Evolutionary conservation across 2,797 vertebrate genomes (phyloP), one percentile per base, ranked within the genome.

Genomic region (Danio aesculapii): DNA sequence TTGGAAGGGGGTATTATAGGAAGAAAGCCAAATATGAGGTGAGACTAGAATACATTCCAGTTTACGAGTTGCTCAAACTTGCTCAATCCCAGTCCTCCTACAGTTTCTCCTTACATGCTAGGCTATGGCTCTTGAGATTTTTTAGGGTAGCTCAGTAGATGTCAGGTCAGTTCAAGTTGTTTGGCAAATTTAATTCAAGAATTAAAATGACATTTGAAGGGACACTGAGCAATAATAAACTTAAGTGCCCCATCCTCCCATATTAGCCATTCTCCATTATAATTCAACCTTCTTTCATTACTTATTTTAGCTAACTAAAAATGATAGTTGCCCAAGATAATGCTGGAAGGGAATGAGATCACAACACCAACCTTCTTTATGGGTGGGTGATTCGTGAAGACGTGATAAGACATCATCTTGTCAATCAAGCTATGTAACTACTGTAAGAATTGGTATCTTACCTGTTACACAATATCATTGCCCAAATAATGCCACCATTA

Each of bases 21-120:
- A 83, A 67, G 62, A 79, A 68, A 69, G 39, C 44, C 46, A 81
- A 75, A 78, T 81, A 70, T 61, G 49, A 53, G 53, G 44, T 74
- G 44, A n/a, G 57, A 74, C 55, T 14, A 47, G 71, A 61, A 61
- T 74, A 19, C 14, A 30, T 74, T 21, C 17, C 70, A 59, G 13
- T 73, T 59, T 59, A 47, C 21, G 19, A 30, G 52, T 73, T 58
- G 12, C 44, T 74, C 44, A 30, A 39, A 47, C 55, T 47, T 30
- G 58, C 16, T 61, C 17, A 74, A 61, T 61, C 57, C 19, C 6
- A 30, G 57, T 74, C 13, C 13, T 74, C 8, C 16, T 43, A 73
- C 2, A 9, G 70, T 58, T 58, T n/a, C 13, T 47, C 55, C 13
- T 61, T n/a, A 44, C 17, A 55, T 30, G 55, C 5, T 8, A 19